Evolutionary conservation across 2,797 vertebrate species (phyloP).

Genomic region (Euphonia xanthogaster): DNA sequence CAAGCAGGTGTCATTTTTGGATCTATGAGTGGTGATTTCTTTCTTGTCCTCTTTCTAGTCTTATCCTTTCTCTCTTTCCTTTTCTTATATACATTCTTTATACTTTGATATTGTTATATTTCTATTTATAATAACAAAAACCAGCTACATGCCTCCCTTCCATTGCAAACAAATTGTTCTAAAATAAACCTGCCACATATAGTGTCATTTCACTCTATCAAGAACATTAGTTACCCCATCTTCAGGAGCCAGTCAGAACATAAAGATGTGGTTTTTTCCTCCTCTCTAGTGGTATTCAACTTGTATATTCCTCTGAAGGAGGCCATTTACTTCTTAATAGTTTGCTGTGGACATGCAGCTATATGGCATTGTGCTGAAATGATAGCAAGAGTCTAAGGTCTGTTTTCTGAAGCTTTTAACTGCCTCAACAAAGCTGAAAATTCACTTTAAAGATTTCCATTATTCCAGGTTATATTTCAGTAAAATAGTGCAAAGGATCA

Average conservation of each 20-base stretch:
- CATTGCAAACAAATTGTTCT: neutral
- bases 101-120: neutral
- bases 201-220: neutral
- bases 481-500: neutral
- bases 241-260: rapidly evolving
- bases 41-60: neutral
- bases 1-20: neutral
- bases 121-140: neutral
- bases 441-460: neutral
- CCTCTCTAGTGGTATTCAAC: neutral
- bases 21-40: rapidly evolving
- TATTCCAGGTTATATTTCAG: neutral
- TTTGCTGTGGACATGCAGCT: neutral
- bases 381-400: neutral
- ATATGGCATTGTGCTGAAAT: neutral
- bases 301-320: neutral
- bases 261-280: rapidly evolving
- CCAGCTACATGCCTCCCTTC: rapidly evolving
- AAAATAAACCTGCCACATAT: neutral
- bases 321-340: neutral
- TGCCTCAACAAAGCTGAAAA: neutral
- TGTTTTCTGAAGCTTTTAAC: neutral
- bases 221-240: neutral
- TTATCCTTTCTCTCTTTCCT: neutral
- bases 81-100: neutral